phyloP scores from a whole-genome alignment of 1,140 invertebrate species.

The Phthorimaea operculella region DNA sequence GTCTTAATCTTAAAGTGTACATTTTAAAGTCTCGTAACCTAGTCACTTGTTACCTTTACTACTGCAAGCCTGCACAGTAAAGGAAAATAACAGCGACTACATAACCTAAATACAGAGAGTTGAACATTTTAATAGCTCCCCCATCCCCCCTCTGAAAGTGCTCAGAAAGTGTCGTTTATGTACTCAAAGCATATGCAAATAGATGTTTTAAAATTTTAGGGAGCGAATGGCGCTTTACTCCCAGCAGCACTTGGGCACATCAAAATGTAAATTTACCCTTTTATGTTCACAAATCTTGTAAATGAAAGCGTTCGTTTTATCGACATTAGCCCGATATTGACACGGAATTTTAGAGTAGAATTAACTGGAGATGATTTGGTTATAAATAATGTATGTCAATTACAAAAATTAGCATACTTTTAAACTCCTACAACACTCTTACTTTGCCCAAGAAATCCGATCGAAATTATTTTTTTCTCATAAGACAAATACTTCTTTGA shows the following conservation, averaged over 20 bases:
- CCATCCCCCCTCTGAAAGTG: slow-evolving; percentile 32
- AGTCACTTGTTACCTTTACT: too few relatives aligned
- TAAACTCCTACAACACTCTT: too few relatives aligned
- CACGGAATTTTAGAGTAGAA: slow-evolving; percentile 1
- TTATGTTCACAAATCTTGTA: slow-evolving; percentile 67
- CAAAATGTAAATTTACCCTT: slow-evolving; percentile 68
- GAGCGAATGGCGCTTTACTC: slow-evolving; percentile 61
- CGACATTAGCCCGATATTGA: slow-evolving; percentile 34
- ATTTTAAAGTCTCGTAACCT: too few relatives aligned
- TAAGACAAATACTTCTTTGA: too few relatives aligned
- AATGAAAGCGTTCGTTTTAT: slow-evolving; percentile 63
- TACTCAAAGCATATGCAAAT: slow-evolving; percentile 67
- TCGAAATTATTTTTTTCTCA: too few relatives aligned
- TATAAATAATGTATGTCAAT: too few relatives aligned
- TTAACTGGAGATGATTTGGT: background rate
- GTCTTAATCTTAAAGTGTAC: too few relatives aligned
- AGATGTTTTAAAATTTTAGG: slow-evolving; percentile 67
- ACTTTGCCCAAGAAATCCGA: too few relatives aligned
- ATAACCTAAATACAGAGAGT: slow-evolving; percentile 5
- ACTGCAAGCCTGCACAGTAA: background rate
- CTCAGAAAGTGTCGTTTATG: slow-evolving; percentile 66
- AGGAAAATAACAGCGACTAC: background rate
- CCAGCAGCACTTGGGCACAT: slow-evolving; percentile 63
- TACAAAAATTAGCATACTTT: too few relatives aligned
- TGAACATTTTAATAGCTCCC: slow-evolving; percentile 6